Percentiles rank a stretch among this genome's conserved stretches.
These are phyloP conservation scores for Donacobius atricapilla DNA, from an alignment of 2,113 vertebrate species.

Conservation along the genomic window DNA sequence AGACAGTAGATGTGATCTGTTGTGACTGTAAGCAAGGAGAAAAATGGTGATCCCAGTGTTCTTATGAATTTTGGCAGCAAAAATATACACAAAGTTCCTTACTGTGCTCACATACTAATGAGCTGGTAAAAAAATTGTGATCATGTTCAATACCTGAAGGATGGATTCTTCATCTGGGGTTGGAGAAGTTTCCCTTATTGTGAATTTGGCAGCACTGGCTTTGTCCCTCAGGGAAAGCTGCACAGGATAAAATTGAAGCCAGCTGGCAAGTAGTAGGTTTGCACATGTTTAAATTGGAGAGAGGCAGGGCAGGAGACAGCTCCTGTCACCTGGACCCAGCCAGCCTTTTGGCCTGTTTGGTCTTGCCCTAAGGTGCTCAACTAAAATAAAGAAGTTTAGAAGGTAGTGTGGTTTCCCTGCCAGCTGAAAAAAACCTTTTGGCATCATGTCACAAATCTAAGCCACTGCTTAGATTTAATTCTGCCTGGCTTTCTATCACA, in stretches of 20 bases:
- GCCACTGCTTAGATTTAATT: neutral
- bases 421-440: neutral
- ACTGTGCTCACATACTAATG: neutral
- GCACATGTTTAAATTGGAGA: neutral
- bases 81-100: neutral
- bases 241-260: neutral
- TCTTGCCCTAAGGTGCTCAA: neutral
- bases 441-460: neutral
- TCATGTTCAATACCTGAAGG: neutral
- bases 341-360: neutral
- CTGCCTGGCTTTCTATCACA: neutral
- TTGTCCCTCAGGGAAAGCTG: accelerated
- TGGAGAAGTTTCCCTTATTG: neutral
- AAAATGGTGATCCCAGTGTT: neutral
- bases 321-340: neutral
- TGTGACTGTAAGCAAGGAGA: neutral
- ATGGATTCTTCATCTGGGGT: neutral
- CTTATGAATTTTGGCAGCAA: neutral
- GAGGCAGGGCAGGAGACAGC: neutral
- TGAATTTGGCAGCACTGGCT: neutral
- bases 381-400: neutral
- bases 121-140: neutral
- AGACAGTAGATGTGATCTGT: neutral
- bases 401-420: neutral
- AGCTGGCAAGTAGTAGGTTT: neutral